Percentiles rank a stretch among this genome's conserved stretches.
Conservation (phyloP, 2,888 invertebrate species). For the Nineta flava region DNA sequence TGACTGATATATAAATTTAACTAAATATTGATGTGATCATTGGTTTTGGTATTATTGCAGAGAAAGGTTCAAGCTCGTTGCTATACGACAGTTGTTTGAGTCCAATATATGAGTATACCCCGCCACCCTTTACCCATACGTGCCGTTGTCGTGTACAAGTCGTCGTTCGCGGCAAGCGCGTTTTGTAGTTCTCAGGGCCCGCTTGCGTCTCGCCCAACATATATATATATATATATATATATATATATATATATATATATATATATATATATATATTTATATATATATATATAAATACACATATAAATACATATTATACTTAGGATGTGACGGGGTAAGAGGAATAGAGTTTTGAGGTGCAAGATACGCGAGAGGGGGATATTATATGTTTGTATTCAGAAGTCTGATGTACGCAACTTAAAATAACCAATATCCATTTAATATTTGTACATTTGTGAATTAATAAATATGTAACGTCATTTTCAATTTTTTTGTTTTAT, state of each 20-base stretch:
- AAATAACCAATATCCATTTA: not conserved
- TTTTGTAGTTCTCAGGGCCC: constrained; percentile 1
- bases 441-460: too few relatives aligned
- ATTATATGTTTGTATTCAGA: not conserved
- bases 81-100: constrained; percentile 9
- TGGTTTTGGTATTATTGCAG: constrained; percentile 9
- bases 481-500: too few relatives aligned
- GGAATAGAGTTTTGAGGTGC: not conserved
- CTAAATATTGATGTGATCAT: constrained; percentile 7
- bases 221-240: not conserved
- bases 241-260: not conserved
- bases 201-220: not conserved
- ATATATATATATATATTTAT: not conserved
- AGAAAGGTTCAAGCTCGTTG: constrained; percentile 8
- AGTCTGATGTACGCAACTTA: not conserved
- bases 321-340: not conserved
- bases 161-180: constrained; percentile 5
- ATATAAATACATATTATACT: not conserved
- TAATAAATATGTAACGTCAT: too few relatives aligned
- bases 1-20: not conserved
- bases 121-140: not conserved
- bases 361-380: not conserved
- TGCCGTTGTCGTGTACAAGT: too few relatives aligned
- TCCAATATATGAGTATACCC: constrained; percentile 5
- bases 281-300: not conserved